Evolutionary conservation across 1,140 invertebrate genomes (phyloP).

Genomic region (Brachionus rubens): DNA sequence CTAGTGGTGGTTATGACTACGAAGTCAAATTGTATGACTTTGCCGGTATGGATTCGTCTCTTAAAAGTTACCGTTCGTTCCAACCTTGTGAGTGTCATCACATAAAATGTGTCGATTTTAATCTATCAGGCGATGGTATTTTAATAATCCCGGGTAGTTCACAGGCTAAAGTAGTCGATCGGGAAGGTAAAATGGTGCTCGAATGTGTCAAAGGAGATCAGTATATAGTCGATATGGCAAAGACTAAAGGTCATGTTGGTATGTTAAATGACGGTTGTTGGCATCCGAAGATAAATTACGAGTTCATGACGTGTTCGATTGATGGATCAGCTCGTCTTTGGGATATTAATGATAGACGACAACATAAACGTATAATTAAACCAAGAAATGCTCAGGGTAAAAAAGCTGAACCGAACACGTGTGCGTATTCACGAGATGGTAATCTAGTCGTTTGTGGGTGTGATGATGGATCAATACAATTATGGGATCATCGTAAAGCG

Average conservation of each 20-base stretch:
- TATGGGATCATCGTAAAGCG: slow-evolving; percentile 84
- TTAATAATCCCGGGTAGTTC: slow-evolving; percentile 82
- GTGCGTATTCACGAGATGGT: slow-evolving; percentile 73
- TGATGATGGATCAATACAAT: slow-evolving; percentile 89
- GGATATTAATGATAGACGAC: slow-evolving; percentile 60
- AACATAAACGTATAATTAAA: slow-evolving; percentile 81
- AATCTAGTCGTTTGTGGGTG: slow-evolving; percentile 84
- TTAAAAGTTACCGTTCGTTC: slow-evolving; percentile 83
- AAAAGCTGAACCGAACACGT: slow-evolving; percentile 77
- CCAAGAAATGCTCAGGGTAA: slow-evolving; percentile 80
- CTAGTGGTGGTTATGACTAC: slow-evolving; percentile 86
- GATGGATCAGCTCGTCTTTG: slow-evolving; percentile 66
- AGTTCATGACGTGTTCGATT: slow-evolving; percentile 88
- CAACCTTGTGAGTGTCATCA: slow-evolving; percentile 90
- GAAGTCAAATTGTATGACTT: slow-evolving; percentile 97
- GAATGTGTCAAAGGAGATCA: slow-evolving; percentile 94
- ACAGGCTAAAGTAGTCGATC: slow-evolving; percentile 84
- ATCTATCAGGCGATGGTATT: slow-evolving; percentile 86
- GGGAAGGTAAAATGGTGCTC: slow-evolving; percentile 89
- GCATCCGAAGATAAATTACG: slow-evolving; percentile 84
- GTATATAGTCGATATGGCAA: slow-evolving; percentile 87
- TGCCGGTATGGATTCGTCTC: slow-evolving; percentile 87
- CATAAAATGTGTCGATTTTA: slow-evolving; percentile 84
- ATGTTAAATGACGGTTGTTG: slow-evolving; percentile 84
- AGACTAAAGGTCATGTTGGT: slow-evolving; percentile 91